phyloP scores from a whole-genome alignment of 1,140 invertebrate genomes.

The Zophobas morio region DNA sequence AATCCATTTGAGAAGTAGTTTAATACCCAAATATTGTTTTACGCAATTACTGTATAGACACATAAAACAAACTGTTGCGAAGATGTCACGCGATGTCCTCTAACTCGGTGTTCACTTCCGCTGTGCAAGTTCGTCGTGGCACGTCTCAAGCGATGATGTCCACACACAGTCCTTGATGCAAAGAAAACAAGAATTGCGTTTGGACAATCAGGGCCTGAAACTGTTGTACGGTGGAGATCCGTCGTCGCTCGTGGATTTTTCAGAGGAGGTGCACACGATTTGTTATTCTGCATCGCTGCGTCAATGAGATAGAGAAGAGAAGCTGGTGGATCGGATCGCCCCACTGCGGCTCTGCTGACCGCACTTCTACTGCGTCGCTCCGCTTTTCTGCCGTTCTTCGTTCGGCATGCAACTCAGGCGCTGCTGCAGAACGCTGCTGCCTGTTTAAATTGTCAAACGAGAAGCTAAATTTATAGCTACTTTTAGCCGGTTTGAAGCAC shows the following conservation, averaged over 20 bases:
- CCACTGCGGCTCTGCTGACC: slow-evolving; percentile 31
- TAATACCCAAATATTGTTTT: too few relatives aligned
- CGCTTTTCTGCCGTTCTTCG: background rate
- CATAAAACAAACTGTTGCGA: too few relatives aligned
- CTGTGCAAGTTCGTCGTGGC: slow-evolving; percentile 38
- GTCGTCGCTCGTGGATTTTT: background rate
- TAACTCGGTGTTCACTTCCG: background rate
- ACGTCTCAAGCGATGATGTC: slow-evolving; percentile 67
- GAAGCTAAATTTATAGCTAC: slow-evolving; percentile 32
- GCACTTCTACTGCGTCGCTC: slow-evolving; percentile 31
- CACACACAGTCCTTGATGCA: slow-evolving; percentile 66
- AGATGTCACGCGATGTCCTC: too few relatives aligned
- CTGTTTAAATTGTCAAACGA: slow-evolving; percentile 38
- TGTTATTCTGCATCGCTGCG: slow-evolving; percentile 36
- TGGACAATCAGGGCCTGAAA: slow-evolving; percentile 68
- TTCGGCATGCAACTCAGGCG: slow-evolving; percentile 33
- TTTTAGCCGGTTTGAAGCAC: slow-evolving; percentile 23
- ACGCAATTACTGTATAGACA: too few relatives aligned
- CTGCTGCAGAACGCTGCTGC: slow-evolving; percentile 8
- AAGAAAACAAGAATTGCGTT: slow-evolving; percentile 67
- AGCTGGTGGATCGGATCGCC: background rate
- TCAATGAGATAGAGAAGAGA: slow-evolving; percentile 22
- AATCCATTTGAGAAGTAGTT: too few relatives aligned
- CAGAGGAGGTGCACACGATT: slow-evolving; percentile 4
- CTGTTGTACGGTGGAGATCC: slow-evolving; percentile 38